Base-by-base conservation (phyloP, 1,140 invertebrate genomes). In the Lycorma delicatula region DNA sequence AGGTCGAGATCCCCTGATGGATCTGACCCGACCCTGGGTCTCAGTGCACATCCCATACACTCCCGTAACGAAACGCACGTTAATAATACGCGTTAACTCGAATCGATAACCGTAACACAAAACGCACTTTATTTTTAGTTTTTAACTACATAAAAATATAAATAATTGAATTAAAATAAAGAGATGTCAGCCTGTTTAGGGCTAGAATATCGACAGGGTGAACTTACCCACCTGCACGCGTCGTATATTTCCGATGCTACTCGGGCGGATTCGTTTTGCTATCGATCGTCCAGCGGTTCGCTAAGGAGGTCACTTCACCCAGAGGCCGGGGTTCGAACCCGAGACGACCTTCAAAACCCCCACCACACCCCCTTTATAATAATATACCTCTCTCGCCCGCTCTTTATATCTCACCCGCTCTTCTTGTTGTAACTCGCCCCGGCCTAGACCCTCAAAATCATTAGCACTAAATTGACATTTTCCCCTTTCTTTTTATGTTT, bases 231-330 rank as follows among this genome's bases (percentile, higher is more conserved):
- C 41, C 41, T 44, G 41, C 41, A 44, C 16, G 23, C 41, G 41
- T 44, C 41, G 41, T 16, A 1, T 1, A 22, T 44, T 44, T 44
- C 41, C 41, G 41, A 22, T 3, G 18, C 16, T 20, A 13, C 23
- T 44, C 41, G 41, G 41, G 16, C 41, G 41, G 16, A 16, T 44
- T 22, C 41, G 41, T 18, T 22, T 22, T 16, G 6, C 41, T 44
- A 44, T 44, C 41, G 41, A 44, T 44, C 41, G 36, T 13, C 36
- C 36, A n/a, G 11, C 3, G 36, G n/a, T 20, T 7, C 41, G 41
- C 41, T 44, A 44, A 44, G 41, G 16, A 44, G 41, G 41, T 44
- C 41, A 44, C 41, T 44, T 44, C 41, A 44, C 41, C 41, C 9
- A 34, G 31, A 41, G 3, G 3, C 41, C 41, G 13, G 6, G 41